These are phyloP conservation scores for Erebia aethiops DNA, from an alignment of 2,888 invertebrate species.

Conservation along the genomic window DNA sequence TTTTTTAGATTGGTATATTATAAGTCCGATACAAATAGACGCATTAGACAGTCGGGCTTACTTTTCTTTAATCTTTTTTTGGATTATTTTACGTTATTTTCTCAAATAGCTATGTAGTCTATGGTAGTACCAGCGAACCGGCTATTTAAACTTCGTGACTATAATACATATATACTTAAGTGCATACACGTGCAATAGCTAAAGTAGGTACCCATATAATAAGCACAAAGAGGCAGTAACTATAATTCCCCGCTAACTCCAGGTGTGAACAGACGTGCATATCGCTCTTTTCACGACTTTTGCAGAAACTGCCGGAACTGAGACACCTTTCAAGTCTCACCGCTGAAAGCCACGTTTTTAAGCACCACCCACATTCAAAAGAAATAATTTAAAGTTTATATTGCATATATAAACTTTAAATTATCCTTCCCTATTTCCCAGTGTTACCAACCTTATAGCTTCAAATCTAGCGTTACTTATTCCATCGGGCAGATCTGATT, in stretches of 20 bases:
- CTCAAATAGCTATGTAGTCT: too few relatives aligned
- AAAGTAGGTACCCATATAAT: neutral
- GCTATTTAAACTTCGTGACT: too few relatives aligned
- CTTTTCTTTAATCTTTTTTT: too few relatives aligned
- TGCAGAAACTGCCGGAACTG: neutral
- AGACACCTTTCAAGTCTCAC: constrained; percentile 16
- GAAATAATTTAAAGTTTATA: too few relatives aligned
- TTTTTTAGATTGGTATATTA: too few relatives aligned
- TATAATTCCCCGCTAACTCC: constrained; percentile 9
- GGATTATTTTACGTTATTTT: too few relatives aligned
- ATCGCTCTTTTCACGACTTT: constrained; percentile 20
- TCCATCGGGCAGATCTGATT: neutral
- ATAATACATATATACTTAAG: too few relatives aligned
- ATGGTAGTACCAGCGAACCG: too few relatives aligned
- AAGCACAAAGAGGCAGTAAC: constrained; percentile 2
- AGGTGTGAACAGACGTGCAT: constrained; percentile 17
- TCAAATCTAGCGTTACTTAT: neutral
- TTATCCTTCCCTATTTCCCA: neutral
- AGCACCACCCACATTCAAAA: neutral
- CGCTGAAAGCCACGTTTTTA: constrained; percentile 3
- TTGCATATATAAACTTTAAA: constrained; percentile 21
- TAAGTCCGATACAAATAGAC: too few relatives aligned
- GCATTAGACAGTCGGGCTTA: too few relatives aligned
- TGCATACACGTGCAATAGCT: neutral
- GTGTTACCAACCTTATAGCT: neutral